Percentiles rank a stretch among this genome's conserved stretches.
phyloP scores from a whole-genome alignment of 2,888 invertebrate species.

The Diaphora mendica region DNA sequence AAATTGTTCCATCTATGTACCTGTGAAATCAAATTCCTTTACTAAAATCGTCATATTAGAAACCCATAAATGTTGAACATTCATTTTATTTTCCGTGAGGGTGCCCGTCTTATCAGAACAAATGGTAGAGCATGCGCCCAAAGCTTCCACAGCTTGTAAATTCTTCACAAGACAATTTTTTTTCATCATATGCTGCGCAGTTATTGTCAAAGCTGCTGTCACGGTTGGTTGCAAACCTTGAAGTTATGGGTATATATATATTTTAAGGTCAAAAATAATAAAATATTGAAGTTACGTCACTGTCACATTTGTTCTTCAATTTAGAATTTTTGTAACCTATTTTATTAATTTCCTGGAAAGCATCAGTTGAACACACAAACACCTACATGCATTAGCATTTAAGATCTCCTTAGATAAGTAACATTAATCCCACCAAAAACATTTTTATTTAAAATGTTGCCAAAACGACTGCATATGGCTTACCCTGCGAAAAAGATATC shows the following conservation, averaged over 20 bases:
- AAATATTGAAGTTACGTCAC: background rate
- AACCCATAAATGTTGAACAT: slow-evolving; percentile 98
- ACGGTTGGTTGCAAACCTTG: slow-evolving; percentile 97
- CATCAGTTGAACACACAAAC: background rate
- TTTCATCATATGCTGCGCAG: slow-evolving; percentile 99
- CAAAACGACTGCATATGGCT: too few species aligned
- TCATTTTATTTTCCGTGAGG: slow-evolving; percentile 99
- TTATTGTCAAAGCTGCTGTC: slow-evolving; percentile 98
- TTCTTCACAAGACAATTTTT: slow-evolving; percentile 99
- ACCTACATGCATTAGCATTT: background rate
- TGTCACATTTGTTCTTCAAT: background rate
- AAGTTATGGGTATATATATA: background rate
- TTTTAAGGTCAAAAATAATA: background rate
- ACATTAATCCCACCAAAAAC: too few species aligned
- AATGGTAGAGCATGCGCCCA: slow-evolving; percentile 99
- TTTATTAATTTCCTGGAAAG: background rate
- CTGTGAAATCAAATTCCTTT: slow-evolving; percentile 86
- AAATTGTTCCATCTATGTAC: slow-evolving; percentile 46
- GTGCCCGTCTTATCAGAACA: slow-evolving; percentile 99
- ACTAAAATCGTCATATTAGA: slow-evolving; percentile 95
- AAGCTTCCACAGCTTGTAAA: slow-evolving; percentile 98
- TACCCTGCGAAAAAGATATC: too few species aligned
- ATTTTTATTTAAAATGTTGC: too few species aligned
- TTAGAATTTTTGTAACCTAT: background rate
- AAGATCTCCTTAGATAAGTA: background rate